Percentiles rank a stretch among this genome's conserved stretches.
phyloP scores from a whole-genome alignment of 2,888 invertebrate species.

The Amiota minor region DNA sequence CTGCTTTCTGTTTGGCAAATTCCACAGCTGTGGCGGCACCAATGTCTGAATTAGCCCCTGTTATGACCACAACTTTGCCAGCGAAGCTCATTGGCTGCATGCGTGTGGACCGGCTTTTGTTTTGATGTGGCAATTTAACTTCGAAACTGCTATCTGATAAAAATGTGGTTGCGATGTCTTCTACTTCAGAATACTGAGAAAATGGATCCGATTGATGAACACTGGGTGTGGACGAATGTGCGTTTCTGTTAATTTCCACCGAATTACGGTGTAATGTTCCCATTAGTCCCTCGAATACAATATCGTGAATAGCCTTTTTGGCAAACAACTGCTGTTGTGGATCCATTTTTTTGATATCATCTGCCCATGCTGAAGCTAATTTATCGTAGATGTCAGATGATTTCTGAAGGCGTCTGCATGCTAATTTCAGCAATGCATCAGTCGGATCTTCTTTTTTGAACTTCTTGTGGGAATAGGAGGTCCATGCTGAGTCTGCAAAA shows the following conservation, averaged over 20 bases:
- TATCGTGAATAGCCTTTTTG: not conserved
- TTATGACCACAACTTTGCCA: constrained; percentile 78
- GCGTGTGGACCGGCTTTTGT: no score
- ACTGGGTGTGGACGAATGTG: not conserved
- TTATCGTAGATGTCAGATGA: not conserved
- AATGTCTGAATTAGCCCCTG: constrained; percentile 84
- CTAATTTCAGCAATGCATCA: not conserved
- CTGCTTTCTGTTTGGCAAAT: constrained; percentile 80
- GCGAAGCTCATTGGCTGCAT: constrained; percentile 75
- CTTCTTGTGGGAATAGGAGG: not conserved
- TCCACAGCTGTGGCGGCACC: constrained; percentile 81
- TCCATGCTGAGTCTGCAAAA: not conserved
- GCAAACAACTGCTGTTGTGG: not conserved
- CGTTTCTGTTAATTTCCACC: not conserved
- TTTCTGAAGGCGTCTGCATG: not conserved
- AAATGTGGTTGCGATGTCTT: no score
- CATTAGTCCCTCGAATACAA: not conserved
- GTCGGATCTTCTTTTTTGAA: not conserved
- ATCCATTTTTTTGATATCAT: not conserved
- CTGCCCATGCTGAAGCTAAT: not conserved
- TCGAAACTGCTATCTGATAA: no score
- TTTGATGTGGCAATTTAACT: no score
- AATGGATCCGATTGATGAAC: no score
- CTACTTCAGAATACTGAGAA: constrained; percentile 76
- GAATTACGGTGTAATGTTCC: not conserved